Evolutionary conservation across 2,888 invertebrate genomes (phyloP).

Genomic region (Chymomyza fuscimana): DNA sequence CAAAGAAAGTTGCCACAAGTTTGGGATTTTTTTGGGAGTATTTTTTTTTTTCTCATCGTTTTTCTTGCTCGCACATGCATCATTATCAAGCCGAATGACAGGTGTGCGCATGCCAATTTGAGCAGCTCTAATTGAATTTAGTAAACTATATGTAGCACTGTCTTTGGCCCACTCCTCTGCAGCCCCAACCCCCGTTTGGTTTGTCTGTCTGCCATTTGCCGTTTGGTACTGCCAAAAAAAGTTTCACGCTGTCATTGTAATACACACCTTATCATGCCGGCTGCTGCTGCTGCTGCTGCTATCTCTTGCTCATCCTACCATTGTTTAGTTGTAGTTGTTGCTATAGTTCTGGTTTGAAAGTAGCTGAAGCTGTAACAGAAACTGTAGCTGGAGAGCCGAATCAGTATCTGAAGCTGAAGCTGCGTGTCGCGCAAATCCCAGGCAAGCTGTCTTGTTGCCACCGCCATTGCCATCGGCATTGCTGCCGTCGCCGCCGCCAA

Average conservation of each 20-base stretch:
- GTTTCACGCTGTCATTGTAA: constrained; percentile 72
- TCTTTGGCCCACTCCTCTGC: background rate
- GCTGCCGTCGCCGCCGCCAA: constrained; percentile 53
- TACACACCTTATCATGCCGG: constrained; percentile 61
- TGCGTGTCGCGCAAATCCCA: constrained; percentile 68
- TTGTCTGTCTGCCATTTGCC: constrained; percentile 36
- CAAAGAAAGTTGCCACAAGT: constrained; percentile 47
- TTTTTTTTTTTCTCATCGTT: background rate
- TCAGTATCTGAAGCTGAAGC: constrained; percentile 16
- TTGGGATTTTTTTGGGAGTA: background rate
- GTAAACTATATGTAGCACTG: constrained; percentile 52
- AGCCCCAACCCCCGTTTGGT: constrained; percentile 19
- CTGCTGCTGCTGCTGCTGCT: constrained; percentile 24
- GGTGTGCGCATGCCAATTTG: constrained; percentile 75
- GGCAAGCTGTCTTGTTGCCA: constrained; percentile 57
- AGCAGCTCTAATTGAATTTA: constrained; percentile 73
- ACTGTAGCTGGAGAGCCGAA: background rate
- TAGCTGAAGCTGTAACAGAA: background rate
- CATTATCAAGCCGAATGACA: constrained; percentile 71
- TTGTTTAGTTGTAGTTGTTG: constrained; percentile 40
- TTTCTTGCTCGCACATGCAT: constrained; percentile 51
- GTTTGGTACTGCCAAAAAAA: constrained; percentile 43
- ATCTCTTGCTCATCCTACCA: constrained; percentile 22
- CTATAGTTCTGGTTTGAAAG: background rate
- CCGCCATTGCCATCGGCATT: constrained; percentile 4